Conservation (phyloP, 2,888 invertebrate genomes). For the Diabrotica balteata region DNA sequence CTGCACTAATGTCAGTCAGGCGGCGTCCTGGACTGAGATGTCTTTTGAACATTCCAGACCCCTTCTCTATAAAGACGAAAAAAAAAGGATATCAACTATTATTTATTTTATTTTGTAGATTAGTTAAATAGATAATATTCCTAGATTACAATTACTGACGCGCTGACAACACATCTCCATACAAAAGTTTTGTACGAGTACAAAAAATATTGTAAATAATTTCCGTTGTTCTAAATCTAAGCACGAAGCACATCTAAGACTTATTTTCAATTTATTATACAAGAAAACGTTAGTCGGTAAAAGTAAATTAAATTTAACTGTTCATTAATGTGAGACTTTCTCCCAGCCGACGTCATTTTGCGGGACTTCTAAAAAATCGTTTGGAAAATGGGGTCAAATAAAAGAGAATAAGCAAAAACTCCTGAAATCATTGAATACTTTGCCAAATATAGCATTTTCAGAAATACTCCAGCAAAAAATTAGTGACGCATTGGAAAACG, state of each 20-base stretch:
- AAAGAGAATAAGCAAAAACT: conserved; percentile 13
- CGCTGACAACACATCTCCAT: too few relatives aligned
- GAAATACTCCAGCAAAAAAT: conserved; percentile 10
- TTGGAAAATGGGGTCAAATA: conserved; percentile 13
- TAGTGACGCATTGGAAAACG: conserved; percentile 1
- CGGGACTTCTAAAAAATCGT: conserved; percentile 13
- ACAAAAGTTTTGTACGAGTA: too few relatives aligned
- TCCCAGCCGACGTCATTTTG: conserved; percentile 8
- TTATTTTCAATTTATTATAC: conserved; percentile 12
- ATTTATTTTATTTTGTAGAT: too few relatives aligned
- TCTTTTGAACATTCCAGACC: too few relatives aligned
- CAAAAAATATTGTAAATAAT: not conserved
- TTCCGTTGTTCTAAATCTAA: not conserved
- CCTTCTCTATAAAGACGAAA: too few relatives aligned
- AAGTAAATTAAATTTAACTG: conserved; percentile 17
- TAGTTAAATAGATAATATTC: too few relatives aligned
- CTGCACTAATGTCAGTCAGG: too few relatives aligned
- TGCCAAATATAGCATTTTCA: conserved; percentile 6
- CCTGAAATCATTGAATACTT: conserved; percentile 12
- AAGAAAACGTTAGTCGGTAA: conserved; percentile 7
- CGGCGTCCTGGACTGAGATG: too few relatives aligned
- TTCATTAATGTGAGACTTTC: conserved; percentile 14
- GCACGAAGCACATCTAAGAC: not conserved
- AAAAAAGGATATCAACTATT: too few relatives aligned
- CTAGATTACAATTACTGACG: too few relatives aligned